phyloP scores from a whole-genome alignment of 1,140 invertebrate species.

The Drosophila mojavensis region DNA sequence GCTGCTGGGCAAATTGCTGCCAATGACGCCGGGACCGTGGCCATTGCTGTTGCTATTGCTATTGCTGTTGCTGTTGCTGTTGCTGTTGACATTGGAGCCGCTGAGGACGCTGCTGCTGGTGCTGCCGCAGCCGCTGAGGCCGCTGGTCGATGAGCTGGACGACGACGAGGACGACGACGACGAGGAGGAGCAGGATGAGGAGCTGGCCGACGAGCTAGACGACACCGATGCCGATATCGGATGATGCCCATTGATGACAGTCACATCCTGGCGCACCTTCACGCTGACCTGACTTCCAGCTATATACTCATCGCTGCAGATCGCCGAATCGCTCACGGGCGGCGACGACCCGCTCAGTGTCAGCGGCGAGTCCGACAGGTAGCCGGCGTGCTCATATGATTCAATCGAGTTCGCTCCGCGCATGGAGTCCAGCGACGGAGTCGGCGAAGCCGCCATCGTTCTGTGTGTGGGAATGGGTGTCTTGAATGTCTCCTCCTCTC shows the following conservation, averaged over 20 bases:
- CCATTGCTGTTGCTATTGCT: slow-evolving; percentile 22
- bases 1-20: slow-evolving; percentile 64
- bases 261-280: slow-evolving; percentile 64
- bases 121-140: slow-evolving; percentile 75
- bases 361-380: slow-evolving; percentile 89
- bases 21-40: slow-evolving; percentile 71
- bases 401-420: slow-evolving; percentile 94
- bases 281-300: slow-evolving; percentile 58
- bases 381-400: slow-evolving; percentile 88
- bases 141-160: slow-evolving; percentile 75
- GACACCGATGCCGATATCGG: slow-evolving; percentile 81
- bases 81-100: slow-evolving; percentile 47
- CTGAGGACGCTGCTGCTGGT: slow-evolving; percentile 74
- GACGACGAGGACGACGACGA: slow-evolving; percentile 66
- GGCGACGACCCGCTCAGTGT: slow-evolving; percentile 93
- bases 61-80: slow-evolving; percentile 22
- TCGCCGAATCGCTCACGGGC: slow-evolving; percentile 91
- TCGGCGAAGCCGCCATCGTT: slow-evolving; percentile 88
- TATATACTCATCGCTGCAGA: slow-evolving; percentile 87
- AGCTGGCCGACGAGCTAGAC: slow-evolving; percentile 74
- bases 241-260: slow-evolving; percentile 75
- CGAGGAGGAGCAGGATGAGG: slow-evolving; percentile 71
- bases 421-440: slow-evolving; percentile 95
- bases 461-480: slow-evolving; percentile 15
- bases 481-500: not conserved